Evolutionary conservation across 2,888 invertebrate species (phyloP).

Genomic region (Platynereis dumerilii): DNA sequence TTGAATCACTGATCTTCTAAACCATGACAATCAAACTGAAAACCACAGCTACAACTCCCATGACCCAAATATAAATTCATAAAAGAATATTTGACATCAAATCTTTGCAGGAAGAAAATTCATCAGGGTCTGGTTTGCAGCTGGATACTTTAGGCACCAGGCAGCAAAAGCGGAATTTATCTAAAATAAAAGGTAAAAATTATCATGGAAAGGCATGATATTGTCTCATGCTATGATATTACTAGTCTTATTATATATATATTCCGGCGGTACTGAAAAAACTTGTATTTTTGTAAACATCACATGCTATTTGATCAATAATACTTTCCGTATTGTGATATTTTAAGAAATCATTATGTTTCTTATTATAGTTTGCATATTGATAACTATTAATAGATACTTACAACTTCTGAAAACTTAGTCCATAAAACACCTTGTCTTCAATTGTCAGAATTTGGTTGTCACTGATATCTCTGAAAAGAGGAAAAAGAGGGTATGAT

Average conservation of each 20-base stretch:
- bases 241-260: too few relatives aligned
- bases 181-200: conserved; percentile 53
- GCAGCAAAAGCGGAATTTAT: conserved; percentile 64
- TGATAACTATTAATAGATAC: too few relatives aligned
- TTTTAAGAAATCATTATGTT: too few relatives aligned
- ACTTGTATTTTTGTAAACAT: too few relatives aligned
- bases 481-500: conserved; percentile 2
- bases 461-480: conserved; percentile 52
- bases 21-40: conserved; percentile 55
- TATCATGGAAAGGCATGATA: not conserved
- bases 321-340: too few relatives aligned
- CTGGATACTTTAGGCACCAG: conserved; percentile 53
- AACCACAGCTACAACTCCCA: conserved; percentile 52
- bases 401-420: conserved; percentile 33
- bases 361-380: too few relatives aligned
- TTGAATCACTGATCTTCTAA: conserved; percentile 58
- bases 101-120: conserved; percentile 61
- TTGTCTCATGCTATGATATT: too few relatives aligned
- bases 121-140: conserved; percentile 57
- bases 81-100: conserved; percentile 60
- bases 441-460: conserved; percentile 47
- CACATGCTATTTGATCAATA: too few relatives aligned
- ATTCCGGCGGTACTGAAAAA: too few relatives aligned
- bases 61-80: conserved; percentile 55
- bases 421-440: conserved; percentile 54